Evolutionary conservation across 2,797 vertebrate genomes (phyloP).

Genomic region (Buceros bicornis): DNA sequence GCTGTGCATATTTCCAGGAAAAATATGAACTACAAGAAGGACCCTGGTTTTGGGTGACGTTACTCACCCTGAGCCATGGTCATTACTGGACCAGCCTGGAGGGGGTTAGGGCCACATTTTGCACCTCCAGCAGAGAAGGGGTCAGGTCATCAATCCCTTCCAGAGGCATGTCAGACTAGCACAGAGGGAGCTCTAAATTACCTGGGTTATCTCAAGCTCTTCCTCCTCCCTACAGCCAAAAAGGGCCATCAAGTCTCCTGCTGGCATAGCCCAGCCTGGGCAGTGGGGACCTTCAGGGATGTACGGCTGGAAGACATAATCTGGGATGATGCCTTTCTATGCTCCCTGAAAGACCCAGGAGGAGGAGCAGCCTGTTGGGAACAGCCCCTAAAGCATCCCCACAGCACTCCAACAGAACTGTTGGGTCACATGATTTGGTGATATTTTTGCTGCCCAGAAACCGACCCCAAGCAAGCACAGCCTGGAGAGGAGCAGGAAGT

Average conservation of each 20-base stretch:
- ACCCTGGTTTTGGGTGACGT: neutral
- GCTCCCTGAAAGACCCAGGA: neutral
- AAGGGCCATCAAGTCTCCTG: neutral
- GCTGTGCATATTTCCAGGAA: neutral
- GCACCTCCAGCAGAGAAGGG: neutral
- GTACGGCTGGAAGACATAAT: neutral
- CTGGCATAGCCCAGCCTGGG: neutral
- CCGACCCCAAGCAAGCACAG: neutral
- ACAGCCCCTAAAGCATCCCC: neutral
- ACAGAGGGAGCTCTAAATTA: neutral
- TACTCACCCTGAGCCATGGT: rapidly evolving
- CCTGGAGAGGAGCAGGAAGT: rapidly evolving
- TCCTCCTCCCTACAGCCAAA: neutral
- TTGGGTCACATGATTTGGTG: no score
- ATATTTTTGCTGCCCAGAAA: neutral
- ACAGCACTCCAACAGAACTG: rapidly evolving
- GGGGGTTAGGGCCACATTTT: neutral
- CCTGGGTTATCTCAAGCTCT: neutral
- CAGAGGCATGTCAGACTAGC: neutral
- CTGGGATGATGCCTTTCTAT: neutral
- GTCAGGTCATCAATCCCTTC: neutral
- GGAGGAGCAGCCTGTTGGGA: neutral
- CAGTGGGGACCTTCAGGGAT: neutral
- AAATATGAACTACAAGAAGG: neutral
- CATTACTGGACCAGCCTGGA: neutral